These are phyloP conservation scores for Chloropsis cyanopogon DNA, from an alignment of 2,113 vertebrate species.

Conservation along the genomic window DNA sequence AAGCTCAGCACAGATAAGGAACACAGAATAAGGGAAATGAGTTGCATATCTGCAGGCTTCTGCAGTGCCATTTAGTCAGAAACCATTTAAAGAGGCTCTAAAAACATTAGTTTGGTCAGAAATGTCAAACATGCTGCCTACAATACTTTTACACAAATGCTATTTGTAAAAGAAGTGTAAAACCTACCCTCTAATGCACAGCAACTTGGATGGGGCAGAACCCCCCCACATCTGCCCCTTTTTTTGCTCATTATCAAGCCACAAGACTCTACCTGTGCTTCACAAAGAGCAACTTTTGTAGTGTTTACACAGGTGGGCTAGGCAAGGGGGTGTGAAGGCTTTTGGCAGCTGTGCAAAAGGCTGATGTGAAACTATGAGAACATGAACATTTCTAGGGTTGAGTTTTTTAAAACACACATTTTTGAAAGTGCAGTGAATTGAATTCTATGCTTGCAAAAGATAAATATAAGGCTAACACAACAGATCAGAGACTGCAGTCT, in stretches of 20 bases:
- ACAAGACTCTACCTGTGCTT: slow-evolving; percentile 25
- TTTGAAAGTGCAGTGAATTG: slow-evolving; percentile 14
- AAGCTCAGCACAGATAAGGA: background rate
- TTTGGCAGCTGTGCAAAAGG: slow-evolving; percentile 27
- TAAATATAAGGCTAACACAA: background rate
- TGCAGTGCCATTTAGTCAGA: background rate
- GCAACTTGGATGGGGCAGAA: background rate
- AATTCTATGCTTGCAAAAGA: slow-evolving; percentile 5
- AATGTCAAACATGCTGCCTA: slow-evolving; percentile 7
- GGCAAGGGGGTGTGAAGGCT: slow-evolving; percentile 2
- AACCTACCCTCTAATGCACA: background rate
- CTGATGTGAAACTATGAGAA: slow-evolving; percentile 18
- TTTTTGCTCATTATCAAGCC: background rate
- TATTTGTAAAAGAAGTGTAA: slow-evolving; percentile 33
- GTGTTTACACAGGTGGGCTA: slow-evolving; percentile 52
- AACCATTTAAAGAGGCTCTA: slow-evolving; percentile 36
- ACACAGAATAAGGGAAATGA: background rate
- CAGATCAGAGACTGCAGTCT: background rate
- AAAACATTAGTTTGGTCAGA: slow-evolving; percentile 57
- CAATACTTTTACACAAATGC: background rate
- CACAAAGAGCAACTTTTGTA: slow-evolving; percentile 15
- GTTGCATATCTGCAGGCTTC: background rate
- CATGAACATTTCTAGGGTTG: slow-evolving; percentile 30
- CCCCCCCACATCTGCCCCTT: background rate
- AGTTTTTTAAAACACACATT: slow-evolving; percentile 29